phyloP scores from a whole-genome alignment of 2,113 vertebrate genomes.

The Callopanchax toddi region DNA sequence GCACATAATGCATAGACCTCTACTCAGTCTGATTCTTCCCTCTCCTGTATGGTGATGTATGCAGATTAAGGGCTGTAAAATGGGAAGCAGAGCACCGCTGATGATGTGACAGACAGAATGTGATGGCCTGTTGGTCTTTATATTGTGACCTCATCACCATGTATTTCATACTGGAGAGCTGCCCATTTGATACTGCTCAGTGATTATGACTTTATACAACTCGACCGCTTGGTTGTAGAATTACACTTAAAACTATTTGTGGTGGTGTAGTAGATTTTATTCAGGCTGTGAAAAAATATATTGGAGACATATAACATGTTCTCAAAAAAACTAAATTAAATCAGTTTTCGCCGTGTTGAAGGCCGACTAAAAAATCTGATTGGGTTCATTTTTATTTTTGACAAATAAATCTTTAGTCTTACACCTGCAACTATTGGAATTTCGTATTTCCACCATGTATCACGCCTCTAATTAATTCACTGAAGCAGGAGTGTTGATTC shows the following conservation, averaged over 20 bases:
- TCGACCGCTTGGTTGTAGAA: slow-evolving; percentile 39
- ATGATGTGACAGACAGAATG: slow-evolving; percentile 67
- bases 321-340: slow-evolving; percentile 23
- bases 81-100: slow-evolving; percentile 46
- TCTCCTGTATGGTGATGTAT: slow-evolving; percentile 57
- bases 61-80: slow-evolving; percentile 59
- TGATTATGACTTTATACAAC: slow-evolving; percentile 51
- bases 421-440: slow-evolving; percentile 10
- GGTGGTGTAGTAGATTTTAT: neutral
- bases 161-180: slow-evolving; percentile 42
- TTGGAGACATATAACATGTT: neutral
- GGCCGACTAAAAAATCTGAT: too few relatives aligned
- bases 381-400: too few relatives aligned
- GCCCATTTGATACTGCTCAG: slow-evolving; percentile 54
- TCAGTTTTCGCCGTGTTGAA: slow-evolving; percentile 8
- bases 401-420: neutral
- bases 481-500: slow-evolving; percentile 66
- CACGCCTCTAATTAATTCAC: slow-evolving; percentile 53
- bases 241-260: neutral
- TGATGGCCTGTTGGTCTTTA: slow-evolving; percentile 69
- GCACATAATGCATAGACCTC: slow-evolving; percentile 49
- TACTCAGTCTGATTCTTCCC: slow-evolving; percentile 28
- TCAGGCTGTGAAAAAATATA: neutral
- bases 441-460: slow-evolving; percentile 38
- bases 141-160: slow-evolving; percentile 70